Percentiles rank a stretch among this genome's conserved stretches.
Conservation (phyloP, 1,140 invertebrate genomes). For the Brachionus asplanchnoidis region DNA sequence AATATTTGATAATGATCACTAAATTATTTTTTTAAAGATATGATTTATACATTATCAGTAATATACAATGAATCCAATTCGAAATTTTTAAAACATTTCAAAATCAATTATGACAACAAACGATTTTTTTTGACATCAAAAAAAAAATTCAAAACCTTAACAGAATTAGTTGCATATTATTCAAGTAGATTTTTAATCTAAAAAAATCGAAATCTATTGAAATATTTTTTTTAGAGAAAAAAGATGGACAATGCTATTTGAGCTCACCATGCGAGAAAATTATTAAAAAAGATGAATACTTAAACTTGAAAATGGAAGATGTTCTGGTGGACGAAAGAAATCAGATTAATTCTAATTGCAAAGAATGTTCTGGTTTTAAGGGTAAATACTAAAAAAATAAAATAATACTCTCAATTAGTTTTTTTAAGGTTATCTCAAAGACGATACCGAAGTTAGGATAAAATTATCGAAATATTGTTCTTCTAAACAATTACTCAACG, state of each 20-base stretch:
- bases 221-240: neutral
- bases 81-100: slow-evolving; percentile 15
- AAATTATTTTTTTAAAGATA: neutral
- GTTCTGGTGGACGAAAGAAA: neutral
- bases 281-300: neutral
- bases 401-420: too few species aligned
- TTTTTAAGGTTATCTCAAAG: neutral
- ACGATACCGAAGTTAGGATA: neutral
- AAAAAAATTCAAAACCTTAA: slow-evolving; percentile 87
- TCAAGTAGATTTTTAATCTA: slow-evolving; percentile 61
- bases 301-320: neutral
- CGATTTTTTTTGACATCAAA: slow-evolving; percentile 88
- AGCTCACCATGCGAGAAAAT: neutral
- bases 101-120: neutral
- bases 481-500: neutral
- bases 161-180: slow-evolving; percentile 95
- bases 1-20: too few species aligned
- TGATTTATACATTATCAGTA: neutral
- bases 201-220: neutral
- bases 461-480: slow-evolving; percentile 15
- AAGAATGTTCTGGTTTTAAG: neutral
- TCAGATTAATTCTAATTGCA: neutral
- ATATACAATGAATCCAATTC: neutral
- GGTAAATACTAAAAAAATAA: neutral
- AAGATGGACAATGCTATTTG: neutral